phyloP scores from a whole-genome alignment of 2,888 invertebrate species.

The Eumacrocentrus americanus region DNA sequence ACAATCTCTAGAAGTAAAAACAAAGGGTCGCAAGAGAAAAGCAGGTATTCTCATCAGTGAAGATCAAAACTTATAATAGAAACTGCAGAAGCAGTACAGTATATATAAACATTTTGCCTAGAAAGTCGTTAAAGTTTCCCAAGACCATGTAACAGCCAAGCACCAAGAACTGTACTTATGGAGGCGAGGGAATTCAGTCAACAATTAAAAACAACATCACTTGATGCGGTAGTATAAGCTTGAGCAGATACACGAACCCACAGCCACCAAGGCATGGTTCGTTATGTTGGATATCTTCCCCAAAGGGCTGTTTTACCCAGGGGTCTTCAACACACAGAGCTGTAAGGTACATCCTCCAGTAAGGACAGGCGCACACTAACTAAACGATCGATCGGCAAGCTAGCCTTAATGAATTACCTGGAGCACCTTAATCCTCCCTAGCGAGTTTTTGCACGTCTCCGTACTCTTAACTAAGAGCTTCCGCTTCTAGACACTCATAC shows the following conservation, averaged over 20 bases:
- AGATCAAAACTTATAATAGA: not conserved
- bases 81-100: too few relatives aligned
- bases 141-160: slow-evolving; percentile 3
- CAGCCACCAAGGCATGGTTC: not conserved
- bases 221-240: slow-evolving; percentile 4
- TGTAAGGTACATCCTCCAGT: not conserved
- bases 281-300: not conserved
- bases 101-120: slow-evolving; percentile 3
- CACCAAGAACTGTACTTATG: too few relatives aligned
- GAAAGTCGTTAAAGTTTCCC: slow-evolving; percentile 15
- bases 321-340: not conserved
- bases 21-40: too few relatives aligned
- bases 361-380: slow-evolving; percentile 7
- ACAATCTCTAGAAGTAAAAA: too few relatives aligned
- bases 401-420: slow-evolving; percentile 13
- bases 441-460: slow-evolving; percentile 1
- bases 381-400: slow-evolving; percentile 15
- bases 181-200: not conserved
- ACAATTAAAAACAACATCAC: slow-evolving; percentile 15
- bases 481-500: not conserved
- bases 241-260: too few relatives aligned
- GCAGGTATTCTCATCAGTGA: not conserved
- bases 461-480: not conserved
- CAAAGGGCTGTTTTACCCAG: not conserved
- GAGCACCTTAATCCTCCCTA: not conserved